Evolutionary conservation across 2,113 vertebrate species (phyloP).

Genomic region (Elaphurus davidianus): DNA sequence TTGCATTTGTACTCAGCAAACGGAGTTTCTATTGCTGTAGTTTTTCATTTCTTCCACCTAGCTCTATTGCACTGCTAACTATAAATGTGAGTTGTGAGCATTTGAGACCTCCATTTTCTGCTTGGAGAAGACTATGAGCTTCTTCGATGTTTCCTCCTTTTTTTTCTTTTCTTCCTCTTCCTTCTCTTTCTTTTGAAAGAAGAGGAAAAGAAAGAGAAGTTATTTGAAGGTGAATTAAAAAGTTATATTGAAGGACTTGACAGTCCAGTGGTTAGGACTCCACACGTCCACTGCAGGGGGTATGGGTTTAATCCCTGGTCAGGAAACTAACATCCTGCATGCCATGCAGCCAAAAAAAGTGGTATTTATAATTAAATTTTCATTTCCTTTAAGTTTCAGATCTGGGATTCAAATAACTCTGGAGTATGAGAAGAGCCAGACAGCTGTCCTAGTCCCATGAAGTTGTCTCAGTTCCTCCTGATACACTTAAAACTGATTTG

Average conservation of each 20-base stretch:
- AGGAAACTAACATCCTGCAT: not conserved
- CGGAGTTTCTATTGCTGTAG: not conserved
- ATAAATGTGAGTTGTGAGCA: not conserved
- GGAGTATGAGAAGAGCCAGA: not conserved
- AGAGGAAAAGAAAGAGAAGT: not conserved
- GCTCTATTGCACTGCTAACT: not conserved
- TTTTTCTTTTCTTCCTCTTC: not conserved
- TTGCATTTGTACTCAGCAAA: not conserved
- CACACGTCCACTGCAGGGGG: accelerated
- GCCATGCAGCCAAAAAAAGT: not conserved
- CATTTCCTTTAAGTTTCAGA: not conserved
- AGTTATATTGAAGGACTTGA: not conserved
- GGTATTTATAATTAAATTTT: not conserved
- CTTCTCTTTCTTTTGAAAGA: not conserved
- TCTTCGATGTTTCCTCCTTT: not conserved
- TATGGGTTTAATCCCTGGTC: not conserved
- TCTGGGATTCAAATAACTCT: not conserved
- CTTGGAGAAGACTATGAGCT: not conserved
- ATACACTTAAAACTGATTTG: not conserved
- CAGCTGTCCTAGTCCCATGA: not conserved
- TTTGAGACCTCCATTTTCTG: not conserved
- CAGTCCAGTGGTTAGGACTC: not conserved
- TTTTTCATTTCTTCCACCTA: not conserved
- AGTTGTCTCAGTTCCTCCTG: not conserved
- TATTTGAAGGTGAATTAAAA: not conserved